Conservation (phyloP, 2,113 vertebrate genomes). For the Platichthys flesus region DNA sequence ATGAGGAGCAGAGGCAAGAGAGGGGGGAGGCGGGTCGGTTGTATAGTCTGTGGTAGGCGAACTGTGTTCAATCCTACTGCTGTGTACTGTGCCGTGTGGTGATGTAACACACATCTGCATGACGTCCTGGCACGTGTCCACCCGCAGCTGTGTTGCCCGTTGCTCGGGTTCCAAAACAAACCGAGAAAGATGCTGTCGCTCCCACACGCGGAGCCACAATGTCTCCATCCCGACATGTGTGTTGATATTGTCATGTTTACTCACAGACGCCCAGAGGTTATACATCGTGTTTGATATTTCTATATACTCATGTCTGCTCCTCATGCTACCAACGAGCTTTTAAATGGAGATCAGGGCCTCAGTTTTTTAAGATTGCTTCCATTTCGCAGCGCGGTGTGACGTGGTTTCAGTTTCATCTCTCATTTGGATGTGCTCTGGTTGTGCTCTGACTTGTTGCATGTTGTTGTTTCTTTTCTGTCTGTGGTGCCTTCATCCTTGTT, state of each 20-base stretch:
- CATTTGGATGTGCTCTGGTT: constrained; percentile 57
- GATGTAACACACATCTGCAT: constrained; percentile 77
- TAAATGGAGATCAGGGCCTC: constrained; percentile 9
- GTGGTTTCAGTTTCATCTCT: constrained; percentile 37
- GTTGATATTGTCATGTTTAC: constrained; percentile 20
- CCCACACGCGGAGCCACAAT: constrained; percentile 34
- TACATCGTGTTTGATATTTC: not conserved
- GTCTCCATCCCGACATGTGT: constrained; percentile 54
- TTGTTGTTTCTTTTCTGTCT: constrained; percentile 14
- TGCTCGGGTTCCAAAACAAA: constrained; percentile 31
- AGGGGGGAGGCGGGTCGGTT: constrained; percentile 86
- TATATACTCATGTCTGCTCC: not conserved
- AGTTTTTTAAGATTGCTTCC: constrained; percentile 38
- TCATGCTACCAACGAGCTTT: constrained; percentile 14
- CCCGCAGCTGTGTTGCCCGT: constrained; percentile 66
- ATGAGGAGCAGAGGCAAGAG: constrained; percentile 85
- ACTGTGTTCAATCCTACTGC: constrained; percentile 67
- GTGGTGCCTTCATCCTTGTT: constrained; percentile 1
- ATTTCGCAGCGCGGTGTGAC: constrained; percentile 54
- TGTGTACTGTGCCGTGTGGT: constrained; percentile 78
- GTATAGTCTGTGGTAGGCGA: constrained; percentile 86
- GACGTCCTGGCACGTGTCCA: constrained; percentile 71
- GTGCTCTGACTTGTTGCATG: constrained; percentile 69
- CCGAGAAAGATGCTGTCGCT: constrained; percentile 14
- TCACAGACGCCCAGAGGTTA: not conserved